Evolutionary conservation across 2,888 invertebrate genomes (phyloP), one percentile per base, ranked within the genome.

Genomic region (Scrobipalpa costella): DNA sequence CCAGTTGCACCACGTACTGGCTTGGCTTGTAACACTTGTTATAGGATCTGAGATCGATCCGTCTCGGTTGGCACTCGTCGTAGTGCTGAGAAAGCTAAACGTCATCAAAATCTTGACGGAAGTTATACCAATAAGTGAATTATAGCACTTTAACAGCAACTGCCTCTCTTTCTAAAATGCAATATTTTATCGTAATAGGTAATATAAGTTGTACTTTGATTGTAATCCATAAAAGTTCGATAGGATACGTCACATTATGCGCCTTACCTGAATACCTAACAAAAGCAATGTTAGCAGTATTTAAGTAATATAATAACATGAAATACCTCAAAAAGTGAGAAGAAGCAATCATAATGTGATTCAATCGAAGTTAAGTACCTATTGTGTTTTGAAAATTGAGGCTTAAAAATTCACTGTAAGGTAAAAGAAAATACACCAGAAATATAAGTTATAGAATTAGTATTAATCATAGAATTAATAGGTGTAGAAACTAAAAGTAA

Each of bases 351-450:
- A 34, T 44, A 60, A 33, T 58, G 19, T 62, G n/a, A 34, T 63
- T 27, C 49, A n/a, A 9, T 34, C n/a, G 44, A 21, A 7, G 40
- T 59, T 11, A 11, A n/a, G 27, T 17, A 59, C 11, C 13, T 38
- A 21, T 61, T 73, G 75, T 74, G 78, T 83, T 84, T 83, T 79
- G 79, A 82, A 80, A 83, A 84, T 73, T 77, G 76, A 77, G 75
- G 68, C 68, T 64, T 65, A n/a, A n/a, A n/a, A 71, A 78, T 79
- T 88, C 90, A 90, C 90, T 90, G 90, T 90, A 90, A 90, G 90
- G 90, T 90, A 89, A 85, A 73, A 69, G 40, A 79, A 82, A 88
- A 87, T 77, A 90, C 90, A 90, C 90, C 90, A 90, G 80, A 79
- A 77, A 73, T 73, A 75, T 79, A 81, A 76, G 74, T 76, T 74